Evolutionary conservation across 2,888 invertebrate genomes (phyloP), one percentile per base, ranked within the genome.

Genomic region (Drosophila anomalata): DNA sequence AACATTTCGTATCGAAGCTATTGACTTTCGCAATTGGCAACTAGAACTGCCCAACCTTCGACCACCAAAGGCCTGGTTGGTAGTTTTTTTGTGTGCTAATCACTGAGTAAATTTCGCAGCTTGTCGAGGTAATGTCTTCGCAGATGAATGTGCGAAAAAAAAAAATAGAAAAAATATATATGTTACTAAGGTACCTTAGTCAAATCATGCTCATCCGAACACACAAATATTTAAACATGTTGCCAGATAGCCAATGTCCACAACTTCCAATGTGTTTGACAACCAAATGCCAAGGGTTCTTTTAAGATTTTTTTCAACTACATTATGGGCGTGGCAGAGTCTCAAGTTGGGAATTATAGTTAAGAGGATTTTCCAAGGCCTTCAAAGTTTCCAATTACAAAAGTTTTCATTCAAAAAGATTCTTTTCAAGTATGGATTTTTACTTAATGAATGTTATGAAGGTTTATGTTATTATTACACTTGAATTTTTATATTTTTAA

Each of bases 21-120:
- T 66, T 66, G 54, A 48, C 66, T 55, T 55, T 55, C 39, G 65
- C 65, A 42, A 66, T 65, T 55, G 33, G 54, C 65, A 44, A 22
- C 22, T 50, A 67, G 44, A 67, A 67, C 33, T 8, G 59, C 24
- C 14, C 31, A 46, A 48, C 67, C 78, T 71, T 17, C 17, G 17
- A 17, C 17, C 17, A 17, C 17, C 17, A 17, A 17, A 17, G 17
- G 17, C 17, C 17, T 17, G 17, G 17, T 17, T 17, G 17, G 17
- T 17, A 17, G 17, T 17, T 17, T 17, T 14, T 14, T 17, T 17
- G 1, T 17, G 55, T 68, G 86, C 80, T 82, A 82, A 82, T 66
- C 72, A 60, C 56, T 86, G 51, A 44, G 80, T 68, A 78, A 86
- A 86, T 83, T 79, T 75, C 63, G 44, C 77, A 65, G 65, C 65